A percentile compares a stretch with the other conserved stretches of the same genome.
phyloP scores from a whole-genome alignment of 2,797 vertebrate species.

The Sarcoramphus papa region DNA sequence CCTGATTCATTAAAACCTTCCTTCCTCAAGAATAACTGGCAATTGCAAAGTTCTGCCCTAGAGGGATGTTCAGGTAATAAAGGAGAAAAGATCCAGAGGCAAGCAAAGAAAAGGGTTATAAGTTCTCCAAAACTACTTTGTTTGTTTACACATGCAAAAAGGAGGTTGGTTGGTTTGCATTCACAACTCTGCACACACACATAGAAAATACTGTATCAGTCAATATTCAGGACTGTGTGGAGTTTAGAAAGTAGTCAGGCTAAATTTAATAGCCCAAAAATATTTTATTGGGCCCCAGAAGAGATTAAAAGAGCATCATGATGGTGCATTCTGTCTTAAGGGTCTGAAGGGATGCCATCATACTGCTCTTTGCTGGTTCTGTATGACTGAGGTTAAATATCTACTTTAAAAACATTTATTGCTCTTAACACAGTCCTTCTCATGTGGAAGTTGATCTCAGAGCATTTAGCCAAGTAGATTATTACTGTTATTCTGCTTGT shows the following conservation, averaged over 20 bases:
- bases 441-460: not conserved
- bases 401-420: not conserved
- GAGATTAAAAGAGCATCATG: not conserved
- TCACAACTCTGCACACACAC: not conserved
- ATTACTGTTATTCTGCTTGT: not conserved
- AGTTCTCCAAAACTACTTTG: not conserved
- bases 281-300: not conserved
- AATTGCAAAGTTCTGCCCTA: not conserved
- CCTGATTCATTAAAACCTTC: slow-evolving; percentile 25
- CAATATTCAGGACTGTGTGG: not conserved
- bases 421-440: not conserved
- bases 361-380: not conserved
- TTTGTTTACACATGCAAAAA: not conserved
- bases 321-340: not conserved
- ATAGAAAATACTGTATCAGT: not conserved
- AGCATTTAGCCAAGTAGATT: not conserved
- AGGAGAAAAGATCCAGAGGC: slow-evolving; percentile 21
- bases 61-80: not conserved
- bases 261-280: not conserved
- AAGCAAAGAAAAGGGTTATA: not conserved
- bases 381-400: not conserved
- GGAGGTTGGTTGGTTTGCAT: not conserved
- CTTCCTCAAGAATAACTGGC: not conserved
- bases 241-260: not conserved
- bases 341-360: not conserved